Conservation (phyloP, 2,797 vertebrate genomes). For the Typhlichthys subterraneus region DNA sequence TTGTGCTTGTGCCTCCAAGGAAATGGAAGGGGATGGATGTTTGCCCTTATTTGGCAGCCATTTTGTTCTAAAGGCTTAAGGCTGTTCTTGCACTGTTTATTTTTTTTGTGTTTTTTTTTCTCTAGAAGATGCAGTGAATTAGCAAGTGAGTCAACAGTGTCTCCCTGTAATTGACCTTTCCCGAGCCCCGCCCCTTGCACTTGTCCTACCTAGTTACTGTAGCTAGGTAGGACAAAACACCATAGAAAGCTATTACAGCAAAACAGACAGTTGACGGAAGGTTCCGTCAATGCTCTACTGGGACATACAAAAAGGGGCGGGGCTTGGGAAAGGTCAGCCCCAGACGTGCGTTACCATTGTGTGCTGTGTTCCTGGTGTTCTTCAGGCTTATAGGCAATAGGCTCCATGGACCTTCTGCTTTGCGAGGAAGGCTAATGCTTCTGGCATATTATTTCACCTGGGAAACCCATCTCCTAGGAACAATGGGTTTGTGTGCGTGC, state of each 20-base stretch:
- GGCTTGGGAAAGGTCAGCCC: slow-evolving; percentile 8
- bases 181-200: too few species aligned
- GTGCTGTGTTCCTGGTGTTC: slow-evolving; percentile 35
- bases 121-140: slow-evolving; percentile 50
- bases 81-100: slow-evolving; percentile 44
- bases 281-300: too few species aligned
- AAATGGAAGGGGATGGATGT: slow-evolving; percentile 64
- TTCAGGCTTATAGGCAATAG: slow-evolving; percentile 19
- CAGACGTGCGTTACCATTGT: slow-evolving; percentile 19
- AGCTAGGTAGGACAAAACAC: too few species aligned
- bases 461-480: slow-evolving; percentile 27
- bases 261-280: too few species aligned
- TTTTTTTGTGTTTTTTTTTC: slow-evolving; percentile 50
- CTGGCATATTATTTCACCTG: slow-evolving; percentile 48
- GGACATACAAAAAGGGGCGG: too few species aligned
- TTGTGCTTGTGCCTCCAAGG: slow-evolving; percentile 54
- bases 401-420: slow-evolving; percentile 1
- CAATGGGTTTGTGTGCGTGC: slow-evolving; percentile 27
- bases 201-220: too few species aligned
- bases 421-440: slow-evolving; percentile 36
- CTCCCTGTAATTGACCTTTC: too few species aligned
- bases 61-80: slow-evolving; percentile 62
- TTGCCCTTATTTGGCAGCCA: slow-evolving; percentile 63
- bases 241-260: too few species aligned
- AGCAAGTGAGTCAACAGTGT: slow-evolving; percentile 10